Evolutionary conservation across 2,888 invertebrate genomes (phyloP), one percentile per base, ranked within the genome.

Genomic region (Drymonia ruficornis): DNA sequence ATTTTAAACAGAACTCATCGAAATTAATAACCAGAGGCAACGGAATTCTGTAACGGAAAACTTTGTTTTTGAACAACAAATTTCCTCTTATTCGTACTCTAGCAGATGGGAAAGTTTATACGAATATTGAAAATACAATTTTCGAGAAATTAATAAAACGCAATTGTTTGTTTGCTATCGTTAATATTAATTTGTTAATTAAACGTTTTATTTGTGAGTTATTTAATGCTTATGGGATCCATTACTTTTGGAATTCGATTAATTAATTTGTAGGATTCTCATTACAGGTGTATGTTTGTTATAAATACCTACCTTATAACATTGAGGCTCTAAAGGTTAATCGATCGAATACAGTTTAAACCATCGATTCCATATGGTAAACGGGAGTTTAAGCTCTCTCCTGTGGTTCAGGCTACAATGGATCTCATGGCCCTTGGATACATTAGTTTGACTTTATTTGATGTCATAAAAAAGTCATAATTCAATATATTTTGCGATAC

Each of bases 91-190:
- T 56, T 56, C 59, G 23, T 59, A 61, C 56, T 56, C 51, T 59
- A 56, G 61, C 59, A 63, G 66, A 64, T 50, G 29, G 46, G 29
- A 61, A 70, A 67, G 55, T 60, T 55, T 19, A 31, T 16, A 47
- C 53, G 56, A 62, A 60, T 59, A 63, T 63, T 57, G 65, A 67
- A 69, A 65, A 56, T 56, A 65, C 60, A 60, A 67, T 58, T 69
- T 56, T 18, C 11, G 43, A 12, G 15, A 60, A 59, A 65, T 71
- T 63, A 65, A 65, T 67, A 65, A 53, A 50, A 60, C 29, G 56
- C 53, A 55, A 61, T 53, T 57, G 58, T 44, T 63, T 67, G 56
- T 55, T 64, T 56, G 56, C 56, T 63, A 63, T 53, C 54, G 23
- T 56, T 63, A 57, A 53, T 50, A 54, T 52, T 59, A 59, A 56